These are phyloP conservation scores for Drosophila albomicans DNA, from an alignment of 1,140 invertebrate genomes.

Conservation along the genomic window DNA sequence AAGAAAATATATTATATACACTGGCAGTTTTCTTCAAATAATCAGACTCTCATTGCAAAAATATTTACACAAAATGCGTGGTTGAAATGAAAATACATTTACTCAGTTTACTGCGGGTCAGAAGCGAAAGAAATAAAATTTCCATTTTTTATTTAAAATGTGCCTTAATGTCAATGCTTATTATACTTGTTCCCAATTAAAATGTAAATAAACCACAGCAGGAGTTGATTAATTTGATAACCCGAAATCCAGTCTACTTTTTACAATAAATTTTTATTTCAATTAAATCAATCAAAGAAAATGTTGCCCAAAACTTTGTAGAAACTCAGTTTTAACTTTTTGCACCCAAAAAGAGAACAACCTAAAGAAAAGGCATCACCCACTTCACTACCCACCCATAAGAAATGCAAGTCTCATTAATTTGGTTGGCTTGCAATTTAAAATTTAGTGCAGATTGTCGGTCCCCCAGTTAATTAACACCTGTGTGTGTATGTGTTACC, in stretches of 20 bases:
- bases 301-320: too few relatives aligned
- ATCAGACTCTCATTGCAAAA: too few relatives aligned
- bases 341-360: constrained; percentile 3
- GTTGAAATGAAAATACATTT: not conserved
- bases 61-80: not conserved
- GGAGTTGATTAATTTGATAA: not conserved
- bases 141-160: not conserved
- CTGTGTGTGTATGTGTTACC: constrained; percentile 27
- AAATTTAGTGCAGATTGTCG: constrained; percentile 64
- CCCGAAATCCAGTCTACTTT: not conserved
- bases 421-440: constrained; percentile 74
- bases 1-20: too few relatives aligned
- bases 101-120: not conserved
- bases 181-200: too few relatives aligned
- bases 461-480: constrained; percentile 76
- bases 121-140: not conserved
- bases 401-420: constrained; percentile 76
- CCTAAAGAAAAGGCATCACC: constrained; percentile 16
- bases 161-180: too few relatives aligned
- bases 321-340: constrained; percentile 10
- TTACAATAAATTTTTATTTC: not conserved
- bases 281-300: too few relatives aligned
- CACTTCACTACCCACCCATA: not conserved
- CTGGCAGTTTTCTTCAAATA: too few relatives aligned
- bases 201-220: not conserved